Evolutionary conservation across 35 echinoderm and acorn worm genomes (phyloP).

Genomic region (Anneissia japonica): DNA sequence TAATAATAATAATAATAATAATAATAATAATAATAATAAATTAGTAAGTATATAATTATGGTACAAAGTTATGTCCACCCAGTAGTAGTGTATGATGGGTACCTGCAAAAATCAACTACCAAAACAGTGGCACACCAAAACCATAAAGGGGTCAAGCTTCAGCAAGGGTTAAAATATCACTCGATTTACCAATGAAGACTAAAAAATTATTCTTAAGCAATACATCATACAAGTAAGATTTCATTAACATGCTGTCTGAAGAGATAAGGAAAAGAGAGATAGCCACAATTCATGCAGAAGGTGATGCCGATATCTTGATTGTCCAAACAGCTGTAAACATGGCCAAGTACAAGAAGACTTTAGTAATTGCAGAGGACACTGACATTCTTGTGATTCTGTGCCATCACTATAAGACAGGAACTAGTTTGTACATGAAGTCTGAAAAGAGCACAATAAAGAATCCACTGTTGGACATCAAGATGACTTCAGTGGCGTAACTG

Average conservation of each 20-base stretch:
- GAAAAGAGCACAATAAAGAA: neutral
- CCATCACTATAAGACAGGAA: slow-evolving; percentile 5
- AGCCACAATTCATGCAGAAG: slow-evolving; percentile 23
- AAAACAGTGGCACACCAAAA: slow-evolving; percentile 21
- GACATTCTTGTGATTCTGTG: slow-evolving; percentile 31
- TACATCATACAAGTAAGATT: slow-evolving; percentile 1
- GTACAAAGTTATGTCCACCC: slow-evolving; percentile 12
- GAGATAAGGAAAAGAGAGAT: neutral
- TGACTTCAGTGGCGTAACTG: too few relatives aligned
- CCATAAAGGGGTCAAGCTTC: neutral
- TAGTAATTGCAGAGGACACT: slow-evolving; percentile 17
- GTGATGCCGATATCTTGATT: slow-evolving; percentile 19
- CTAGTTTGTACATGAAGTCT: slow-evolving; percentile 21
- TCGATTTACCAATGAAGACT: slow-evolving; percentile 8
- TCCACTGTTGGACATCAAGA: slow-evolving; percentile 22
- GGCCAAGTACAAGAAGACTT: neutral
- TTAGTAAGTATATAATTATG: slow-evolving; percentile 15
- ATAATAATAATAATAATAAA: too few relatives aligned
- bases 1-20: too few relatives aligned
- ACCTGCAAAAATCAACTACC: neutral
- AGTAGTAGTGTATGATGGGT: slow-evolving; percentile 41
- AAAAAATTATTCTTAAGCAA: slow-evolving; percentile 11
- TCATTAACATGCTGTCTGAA: slow-evolving; percentile 7
- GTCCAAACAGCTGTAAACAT: slow-evolving; percentile 8
- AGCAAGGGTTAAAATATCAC: slow-evolving; percentile 1